Base-by-base conservation (phyloP, 23 tunicate species). In the Trididemnum clinides region DNA sequence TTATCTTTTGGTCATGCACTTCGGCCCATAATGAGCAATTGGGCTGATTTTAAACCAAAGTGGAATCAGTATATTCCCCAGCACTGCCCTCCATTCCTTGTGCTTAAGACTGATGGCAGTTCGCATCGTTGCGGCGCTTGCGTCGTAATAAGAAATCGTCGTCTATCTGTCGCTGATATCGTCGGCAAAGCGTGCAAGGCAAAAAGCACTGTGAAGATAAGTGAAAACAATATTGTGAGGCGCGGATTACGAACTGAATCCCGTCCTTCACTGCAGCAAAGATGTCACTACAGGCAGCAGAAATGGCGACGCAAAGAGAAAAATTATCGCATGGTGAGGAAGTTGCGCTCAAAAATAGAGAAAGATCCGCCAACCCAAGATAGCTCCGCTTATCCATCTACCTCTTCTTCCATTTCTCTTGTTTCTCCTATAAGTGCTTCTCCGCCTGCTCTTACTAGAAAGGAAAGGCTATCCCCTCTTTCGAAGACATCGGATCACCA, bases 61-160 rank as follows among this genome's bases (percentile, higher is more conserved):
- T 85, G 88, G 88, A 85, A 85, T 44, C 88, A 85, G 33, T 26
- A 85, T 34, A 32, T 49, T 18, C 88, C 88, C 2, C 57, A 74
- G 33, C 33, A 27, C 23, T 32, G 37, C 5, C 38, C 74, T 0
- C 15, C 74, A 0, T 23, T 57, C 0, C n/a, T 34, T 2, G 34
- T 59, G 30, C 5, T 50, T 1, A n/a, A 19, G 2, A 30, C 10
- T 2, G 25, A 29, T 7, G 75, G 37, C 19, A 23, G 19, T 20
- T 27, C 22, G 51, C 84, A 64, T 5, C 82, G 62, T 33, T 85
- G 88, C 39, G 33, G 82, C 35, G 88, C 88, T 27, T 85, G 88
- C 69, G 35, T 31, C 2, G 72, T 73, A 32, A 71, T 81, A 50
- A 33, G 69, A 7, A 27, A 75, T 32, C 82, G 82, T 27, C 54